Conservation (phyloP, 2,797 vertebrate species). For the Epinephelus malabaricus region DNA sequence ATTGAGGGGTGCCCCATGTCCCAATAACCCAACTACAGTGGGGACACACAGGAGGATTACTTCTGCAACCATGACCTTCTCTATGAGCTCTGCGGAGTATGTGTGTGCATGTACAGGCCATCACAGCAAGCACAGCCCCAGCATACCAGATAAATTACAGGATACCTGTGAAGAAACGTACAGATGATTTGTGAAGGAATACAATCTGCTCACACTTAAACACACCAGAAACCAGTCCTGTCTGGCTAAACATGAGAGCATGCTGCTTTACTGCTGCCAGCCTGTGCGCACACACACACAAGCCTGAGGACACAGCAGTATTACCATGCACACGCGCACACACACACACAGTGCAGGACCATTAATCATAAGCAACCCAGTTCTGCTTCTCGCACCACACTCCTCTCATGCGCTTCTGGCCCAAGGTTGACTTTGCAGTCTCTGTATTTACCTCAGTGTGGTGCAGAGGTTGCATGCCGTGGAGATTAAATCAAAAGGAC, state of each 20-base stretch:
- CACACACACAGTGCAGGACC: slow-evolving; percentile 41
- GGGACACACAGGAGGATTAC: slow-evolving; percentile 45
- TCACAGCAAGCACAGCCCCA: neutral
- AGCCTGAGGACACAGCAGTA: slow-evolving; percentile 32
- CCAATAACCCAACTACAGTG: slow-evolving; percentile 57
- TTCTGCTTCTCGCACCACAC: slow-evolving; percentile 63
- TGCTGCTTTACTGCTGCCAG: slow-evolving; percentile 31
- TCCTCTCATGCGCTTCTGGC: slow-evolving; percentile 50
- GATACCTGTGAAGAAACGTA: slow-evolving; percentile 32
- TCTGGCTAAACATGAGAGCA: slow-evolving; percentile 26
- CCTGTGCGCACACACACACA: slow-evolving; percentile 3
- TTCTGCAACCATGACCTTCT: slow-evolving; percentile 35
- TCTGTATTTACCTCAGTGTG: slow-evolving; percentile 69
- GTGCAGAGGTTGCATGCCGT: slow-evolving; percentile 59
- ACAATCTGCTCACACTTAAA: slow-evolving; percentile 27
- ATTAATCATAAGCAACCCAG: slow-evolving; percentile 78
- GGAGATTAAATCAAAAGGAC: slow-evolving; percentile 69
- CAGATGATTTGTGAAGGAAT: slow-evolving; percentile 21
- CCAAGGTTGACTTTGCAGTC: slow-evolving; percentile 72
- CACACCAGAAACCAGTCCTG: slow-evolving; percentile 17
- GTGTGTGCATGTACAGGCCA: slow-evolving; percentile 16
- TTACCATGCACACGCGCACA: slow-evolving; percentile 16
- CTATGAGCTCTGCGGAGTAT: slow-evolving; percentile 37
- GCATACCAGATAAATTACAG: slow-evolving; percentile 35
- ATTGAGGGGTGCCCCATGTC: slow-evolving; percentile 59